Conservation (phyloP, 2,113 vertebrate species). For the Heterocephalus glaber region DNA sequence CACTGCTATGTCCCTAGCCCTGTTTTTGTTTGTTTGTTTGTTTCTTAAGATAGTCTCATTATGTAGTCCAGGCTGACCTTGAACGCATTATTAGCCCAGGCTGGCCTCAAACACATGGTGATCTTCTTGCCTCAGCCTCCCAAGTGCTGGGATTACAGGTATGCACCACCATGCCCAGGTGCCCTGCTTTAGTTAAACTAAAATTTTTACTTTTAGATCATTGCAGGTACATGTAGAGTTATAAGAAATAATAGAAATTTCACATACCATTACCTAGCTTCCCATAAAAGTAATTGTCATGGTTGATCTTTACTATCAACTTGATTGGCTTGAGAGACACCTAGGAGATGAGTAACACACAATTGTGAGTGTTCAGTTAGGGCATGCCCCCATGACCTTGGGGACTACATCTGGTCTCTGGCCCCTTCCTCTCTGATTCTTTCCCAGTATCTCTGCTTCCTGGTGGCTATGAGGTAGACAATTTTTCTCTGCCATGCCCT, state of each 20-base stretch:
- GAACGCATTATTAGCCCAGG: neutral
- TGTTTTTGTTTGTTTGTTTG: neutral
- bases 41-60: neutral
- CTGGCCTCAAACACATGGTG: neutral
- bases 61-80: neutral
- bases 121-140: neutral
- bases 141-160: neutral
- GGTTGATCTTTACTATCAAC: neutral
- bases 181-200: neutral
- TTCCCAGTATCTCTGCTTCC: neutral
- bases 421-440: neutral
- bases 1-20: neutral
- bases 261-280: neutral
- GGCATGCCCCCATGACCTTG: neutral
- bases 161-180: neutral
- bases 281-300: neutral
- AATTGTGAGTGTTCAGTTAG: neutral
- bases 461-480: neutral
- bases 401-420: neutral
- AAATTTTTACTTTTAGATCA: neutral
- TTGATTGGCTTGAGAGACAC: neutral
- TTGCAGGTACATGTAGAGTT: neutral
- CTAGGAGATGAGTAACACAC: neutral
- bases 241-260: neutral
- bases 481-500: neutral